Conservation (phyloP, 2,888 invertebrate genomes). For the Oligia fasciuncula region DNA sequence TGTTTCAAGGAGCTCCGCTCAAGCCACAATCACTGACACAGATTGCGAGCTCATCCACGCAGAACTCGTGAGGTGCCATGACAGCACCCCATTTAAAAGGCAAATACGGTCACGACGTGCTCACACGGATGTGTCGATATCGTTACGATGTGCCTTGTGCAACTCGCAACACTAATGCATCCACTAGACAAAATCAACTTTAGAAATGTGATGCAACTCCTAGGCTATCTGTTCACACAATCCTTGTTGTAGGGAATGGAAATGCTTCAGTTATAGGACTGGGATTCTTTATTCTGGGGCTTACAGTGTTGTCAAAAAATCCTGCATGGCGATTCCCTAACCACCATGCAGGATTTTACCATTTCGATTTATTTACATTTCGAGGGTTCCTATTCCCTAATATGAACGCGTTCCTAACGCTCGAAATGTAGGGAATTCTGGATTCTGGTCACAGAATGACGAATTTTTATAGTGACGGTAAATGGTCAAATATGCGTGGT, state of each 20-base stretch:
- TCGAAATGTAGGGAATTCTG: not conserved
- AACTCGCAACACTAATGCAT: conserved; percentile 69
- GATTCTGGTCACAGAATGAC: not conserved
- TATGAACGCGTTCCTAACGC: too few relatives aligned
- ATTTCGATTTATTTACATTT: too few relatives aligned
- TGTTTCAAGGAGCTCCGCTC: conserved; percentile 68
- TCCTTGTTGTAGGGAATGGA: conserved; percentile 16
- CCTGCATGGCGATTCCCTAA: not conserved
- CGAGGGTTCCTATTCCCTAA: too few relatives aligned
- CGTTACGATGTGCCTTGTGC: conserved; percentile 73
- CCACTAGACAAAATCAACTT: conserved; percentile 64
- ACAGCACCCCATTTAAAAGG: conserved; percentile 84
- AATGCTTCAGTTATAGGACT: not conserved
- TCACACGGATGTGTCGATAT: conserved; percentile 77
- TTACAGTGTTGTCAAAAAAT: not conserved
- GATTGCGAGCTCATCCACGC: conserved; percentile 82
- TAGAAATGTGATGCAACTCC: conserved; percentile 57
- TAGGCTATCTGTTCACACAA: conserved; percentile 39
- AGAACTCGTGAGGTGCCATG: conserved; percentile 84
- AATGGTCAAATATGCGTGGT: not conserved
- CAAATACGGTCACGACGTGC: conserved; percentile 86
- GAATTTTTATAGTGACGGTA: not conserved
- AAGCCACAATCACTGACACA: conserved; percentile 81
- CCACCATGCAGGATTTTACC: too few relatives aligned
- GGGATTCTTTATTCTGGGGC: not conserved